Base-by-base conservation (phyloP, 2,113 vertebrate species). In the Bubalus kerabau region DNA sequence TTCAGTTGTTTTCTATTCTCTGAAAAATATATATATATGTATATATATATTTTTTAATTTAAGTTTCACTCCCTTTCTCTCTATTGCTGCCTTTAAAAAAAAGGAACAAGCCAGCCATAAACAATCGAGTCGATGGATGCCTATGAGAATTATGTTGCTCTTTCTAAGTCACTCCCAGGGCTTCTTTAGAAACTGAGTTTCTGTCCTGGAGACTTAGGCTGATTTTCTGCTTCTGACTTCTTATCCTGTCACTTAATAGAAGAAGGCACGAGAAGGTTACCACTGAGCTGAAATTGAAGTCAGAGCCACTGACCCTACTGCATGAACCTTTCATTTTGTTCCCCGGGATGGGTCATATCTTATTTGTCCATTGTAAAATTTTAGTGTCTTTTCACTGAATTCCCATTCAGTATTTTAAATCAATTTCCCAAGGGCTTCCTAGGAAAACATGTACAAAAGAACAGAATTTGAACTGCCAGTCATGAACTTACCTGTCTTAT, bases 301-400 rank as follows among this genome's bases (percentile, higher is more conserved):
- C 32, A 59, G 81, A 96, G 7, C 24, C 83, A 83, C 48, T 94
- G 95, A 96, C 60, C 52, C 52, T 71, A 40, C 1, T n/a, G 19
- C 7, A 87, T 26, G 26, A 91, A 87, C 24, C 30, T 95, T 64
- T 92, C 30, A 95, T 90, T 95, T 96, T 90, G 10, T 94, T 96
- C 64, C 74, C 56, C 32, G 54, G 76, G 23, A 57, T 74, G n/a
- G 62, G 54, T 85, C 84, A 92, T 10, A 95, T 81, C 62, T 91
- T 94, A 94, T 96, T 97, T 97, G 64, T 95, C 23, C 92, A 94
- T 7, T 95, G 54, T 92, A 97, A 96, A 94, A 48, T 95, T 97
- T 92, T 94, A 86, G 74, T 93, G 28, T 71, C 74, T 94, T 59
- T 52, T 96, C n/a, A 86, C 24, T 95, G 54, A 96, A 95, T 97